A percentile compares a stretch with the other conserved stretches of the same genome.
Conservation (phyloP, 1,140 invertebrate genomes). For the Ooceraea biroi region DNA sequence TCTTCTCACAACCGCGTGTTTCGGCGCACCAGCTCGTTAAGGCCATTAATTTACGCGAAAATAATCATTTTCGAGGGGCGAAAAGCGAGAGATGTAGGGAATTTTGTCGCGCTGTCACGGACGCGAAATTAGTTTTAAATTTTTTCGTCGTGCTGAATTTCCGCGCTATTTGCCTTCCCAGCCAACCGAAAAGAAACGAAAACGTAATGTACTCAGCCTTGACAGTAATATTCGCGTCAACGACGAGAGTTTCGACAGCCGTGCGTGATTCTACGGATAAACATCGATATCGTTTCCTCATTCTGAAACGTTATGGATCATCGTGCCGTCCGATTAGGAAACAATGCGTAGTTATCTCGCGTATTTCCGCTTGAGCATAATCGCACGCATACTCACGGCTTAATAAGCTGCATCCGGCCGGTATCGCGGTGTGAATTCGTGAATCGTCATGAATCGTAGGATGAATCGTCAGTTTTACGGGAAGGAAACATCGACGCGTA, state of each 20-base stretch:
- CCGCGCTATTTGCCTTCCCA: no score
- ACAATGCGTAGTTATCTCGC: conserved; percentile 42
- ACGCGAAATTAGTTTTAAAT: conserved; percentile 14
- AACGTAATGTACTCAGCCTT: no score
- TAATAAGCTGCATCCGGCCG: conserved; percentile 47
- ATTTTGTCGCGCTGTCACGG: neutral
- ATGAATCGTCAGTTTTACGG: conserved; percentile 30
- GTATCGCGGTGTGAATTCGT: conserved; percentile 34
- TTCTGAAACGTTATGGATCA: conserved; percentile 25
- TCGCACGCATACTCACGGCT: conserved; percentile 40
- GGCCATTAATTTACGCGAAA: conserved; percentile 17
- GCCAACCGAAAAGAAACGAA: no score
- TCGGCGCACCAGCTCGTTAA: neutral
- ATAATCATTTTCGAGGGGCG: neutral
- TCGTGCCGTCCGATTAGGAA: conserved; percentile 16
- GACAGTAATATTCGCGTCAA: neutral
- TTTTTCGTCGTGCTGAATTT: no score
- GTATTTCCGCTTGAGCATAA: conserved; percentile 51
- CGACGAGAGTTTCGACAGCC: neutral
- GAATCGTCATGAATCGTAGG: conserved; percentile 38
- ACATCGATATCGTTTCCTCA: neutral
- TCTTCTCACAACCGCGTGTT: conserved; percentile 16
- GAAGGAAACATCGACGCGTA: conserved; percentile 24
- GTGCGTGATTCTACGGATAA: neutral
- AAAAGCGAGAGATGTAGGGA: neutral